phyloP scores from a whole-genome alignment of 2,113 vertebrate species.

The Calypte anna region DNA sequence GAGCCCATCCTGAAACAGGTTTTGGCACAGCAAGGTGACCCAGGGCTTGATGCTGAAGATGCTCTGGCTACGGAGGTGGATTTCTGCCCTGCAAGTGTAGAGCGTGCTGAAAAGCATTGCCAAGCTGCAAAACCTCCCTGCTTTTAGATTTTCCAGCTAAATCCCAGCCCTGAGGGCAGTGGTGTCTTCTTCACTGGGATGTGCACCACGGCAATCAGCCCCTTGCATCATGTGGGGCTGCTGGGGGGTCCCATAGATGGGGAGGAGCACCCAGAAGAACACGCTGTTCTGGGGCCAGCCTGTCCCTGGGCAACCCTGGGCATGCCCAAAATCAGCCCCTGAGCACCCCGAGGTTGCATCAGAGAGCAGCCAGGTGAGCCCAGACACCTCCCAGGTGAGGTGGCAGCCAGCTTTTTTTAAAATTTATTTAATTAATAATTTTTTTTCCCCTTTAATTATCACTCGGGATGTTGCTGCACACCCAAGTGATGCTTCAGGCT shows the following conservation, averaged over 20 bases:
- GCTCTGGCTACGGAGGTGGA: background rate
- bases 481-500: background rate
- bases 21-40: background rate
- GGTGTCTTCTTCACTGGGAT: background rate
- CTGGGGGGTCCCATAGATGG: background rate
- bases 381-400: background rate
- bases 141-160: background rate
- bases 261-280: background rate
- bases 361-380: background rate
- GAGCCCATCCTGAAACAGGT: background rate
- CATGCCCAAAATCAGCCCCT: conserved; percentile 1
- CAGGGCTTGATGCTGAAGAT: accelerated
- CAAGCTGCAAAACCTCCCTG: background rate
- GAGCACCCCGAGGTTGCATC: background rate
- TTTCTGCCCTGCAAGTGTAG: background rate
- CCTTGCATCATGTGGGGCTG: background rate
- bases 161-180: background rate
- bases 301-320: conserved; percentile 10
- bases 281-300: background rate
- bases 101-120: background rate
- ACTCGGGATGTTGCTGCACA: background rate
- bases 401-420: background rate
- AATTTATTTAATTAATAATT: background rate
- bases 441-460: background rate
- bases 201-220: background rate